These are phyloP conservation scores for Helicorthomorpha holstii DNA, from an alignment of 1,140 invertebrate genomes.

Conservation along the genomic window DNA sequence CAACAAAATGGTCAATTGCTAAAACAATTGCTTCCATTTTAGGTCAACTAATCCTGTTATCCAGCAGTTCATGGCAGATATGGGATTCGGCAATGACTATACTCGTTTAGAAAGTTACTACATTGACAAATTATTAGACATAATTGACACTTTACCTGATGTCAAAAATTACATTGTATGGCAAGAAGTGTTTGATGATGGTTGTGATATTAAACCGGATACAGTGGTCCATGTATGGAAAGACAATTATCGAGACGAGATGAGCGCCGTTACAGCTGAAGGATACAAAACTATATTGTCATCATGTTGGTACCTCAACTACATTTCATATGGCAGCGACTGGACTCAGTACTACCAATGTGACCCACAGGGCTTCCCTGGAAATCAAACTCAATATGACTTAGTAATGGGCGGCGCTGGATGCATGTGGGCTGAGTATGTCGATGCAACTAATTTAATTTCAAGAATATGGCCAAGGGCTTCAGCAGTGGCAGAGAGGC, in stretches of 20 bases:
- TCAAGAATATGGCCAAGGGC: conserved; percentile 57
- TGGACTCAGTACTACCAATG: conserved; percentile 59
- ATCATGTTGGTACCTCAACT: conserved; percentile 71
- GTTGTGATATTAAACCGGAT: conserved; percentile 32
- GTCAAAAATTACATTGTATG: conserved; percentile 54
- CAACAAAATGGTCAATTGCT: neutral
- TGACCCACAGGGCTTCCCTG: conserved; percentile 48
- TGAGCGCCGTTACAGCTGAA: conserved; percentile 29
- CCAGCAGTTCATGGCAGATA: conserved; percentile 44
- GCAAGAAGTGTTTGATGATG: conserved; percentile 82
- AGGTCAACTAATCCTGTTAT: conserved; percentile 59
- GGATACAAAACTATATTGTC: conserved; percentile 51
- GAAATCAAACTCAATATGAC: conserved; percentile 15
- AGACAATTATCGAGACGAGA: conserved; percentile 12
- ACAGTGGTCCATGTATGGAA: conserved; percentile 32
- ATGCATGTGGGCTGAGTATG: conserved; percentile 25
- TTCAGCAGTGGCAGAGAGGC: conserved; percentile 60
- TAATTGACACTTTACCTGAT: conserved; percentile 20
- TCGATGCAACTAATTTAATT: conserved; percentile 24
- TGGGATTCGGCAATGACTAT: conserved; percentile 33
- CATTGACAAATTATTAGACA: conserved; percentile 41
- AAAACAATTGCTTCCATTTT: neutral
- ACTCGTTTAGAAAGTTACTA: conserved; percentile 46
- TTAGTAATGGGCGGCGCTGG: conserved; percentile 23
- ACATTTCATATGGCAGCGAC: conserved; percentile 46